Conservation (phyloP, 2,113 vertebrate species). For the Amblyopsis rosae region DNA sequence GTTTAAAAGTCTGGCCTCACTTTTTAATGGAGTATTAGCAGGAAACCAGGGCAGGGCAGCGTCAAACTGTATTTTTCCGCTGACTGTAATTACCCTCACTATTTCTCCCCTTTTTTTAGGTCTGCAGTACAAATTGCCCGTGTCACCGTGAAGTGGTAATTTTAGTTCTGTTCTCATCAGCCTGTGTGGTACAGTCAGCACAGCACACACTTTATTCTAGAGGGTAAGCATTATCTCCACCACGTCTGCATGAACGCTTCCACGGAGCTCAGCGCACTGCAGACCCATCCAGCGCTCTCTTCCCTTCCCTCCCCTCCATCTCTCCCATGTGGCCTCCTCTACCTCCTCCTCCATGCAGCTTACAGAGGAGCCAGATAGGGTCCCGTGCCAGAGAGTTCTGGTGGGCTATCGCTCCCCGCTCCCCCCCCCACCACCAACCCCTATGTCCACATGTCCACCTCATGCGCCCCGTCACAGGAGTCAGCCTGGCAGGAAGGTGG, state of each 20-base stretch:
- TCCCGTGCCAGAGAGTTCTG: slow-evolving; percentile 60
- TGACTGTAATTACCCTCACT: slow-evolving; percentile 73
- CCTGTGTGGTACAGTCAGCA: slow-evolving; percentile 67
- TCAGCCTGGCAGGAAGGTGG: slow-evolving; percentile 45
- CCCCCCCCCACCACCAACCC: slow-evolving; percentile 1
- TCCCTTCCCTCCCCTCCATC: slow-evolving; percentile 22
- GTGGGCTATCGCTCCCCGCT: slow-evolving; percentile 41
- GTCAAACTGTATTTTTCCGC: slow-evolving; percentile 70
- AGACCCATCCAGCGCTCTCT: slow-evolving; percentile 20
- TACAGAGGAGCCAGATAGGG: slow-evolving; percentile 56
- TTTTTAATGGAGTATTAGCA: slow-evolving; percentile 67
- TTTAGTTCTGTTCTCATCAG: slow-evolving; percentile 68
- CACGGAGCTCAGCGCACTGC: slow-evolving; percentile 34
- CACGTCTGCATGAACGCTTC: slow-evolving; percentile 42
- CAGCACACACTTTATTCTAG: slow-evolving; percentile 40
- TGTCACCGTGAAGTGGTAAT: slow-evolving; percentile 71
- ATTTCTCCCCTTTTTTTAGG: slow-evolving; percentile 69
- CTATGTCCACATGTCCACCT: slow-evolving; percentile 47
- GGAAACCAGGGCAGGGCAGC: slow-evolving; percentile 73
- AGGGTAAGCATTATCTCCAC: slow-evolving; percentile 54
- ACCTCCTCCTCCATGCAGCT: slow-evolving; percentile 30
- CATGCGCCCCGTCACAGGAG: slow-evolving; percentile 45
- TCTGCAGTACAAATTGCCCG: slow-evolving; percentile 74
- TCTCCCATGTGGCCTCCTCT: slow-evolving; percentile 41
- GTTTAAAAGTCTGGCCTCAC: slow-evolving; percentile 75